Evolutionary conservation across 53 echinoderm and acorn worm genomes (phyloP).

Genomic region (Stichopus horrens): DNA sequence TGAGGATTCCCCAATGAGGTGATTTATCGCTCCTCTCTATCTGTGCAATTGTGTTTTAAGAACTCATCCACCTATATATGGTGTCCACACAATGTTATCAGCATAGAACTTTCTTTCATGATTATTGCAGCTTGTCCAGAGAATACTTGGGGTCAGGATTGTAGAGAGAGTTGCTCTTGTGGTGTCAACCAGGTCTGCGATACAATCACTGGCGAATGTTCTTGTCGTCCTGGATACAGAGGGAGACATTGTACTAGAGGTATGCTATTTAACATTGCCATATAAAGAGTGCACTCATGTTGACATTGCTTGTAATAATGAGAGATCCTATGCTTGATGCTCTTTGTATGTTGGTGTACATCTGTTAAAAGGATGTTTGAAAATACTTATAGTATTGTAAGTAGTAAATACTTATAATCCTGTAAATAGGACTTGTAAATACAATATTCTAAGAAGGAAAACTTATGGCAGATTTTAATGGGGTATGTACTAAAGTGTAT

Average conservation of each 20-base stretch:
- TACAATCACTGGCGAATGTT: slow-evolving; percentile 79
- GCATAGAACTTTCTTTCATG: neutral
- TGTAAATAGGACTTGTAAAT: too few relatives aligned
- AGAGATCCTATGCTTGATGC: neutral
- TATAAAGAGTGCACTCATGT: neutral
- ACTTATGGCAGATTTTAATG: too few relatives aligned
- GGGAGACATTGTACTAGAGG: slow-evolving; percentile 87
- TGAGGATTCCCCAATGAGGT: too few relatives aligned
- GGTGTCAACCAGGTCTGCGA: slow-evolving; percentile 74
- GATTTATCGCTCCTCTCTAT: too few relatives aligned
- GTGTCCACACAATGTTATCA: too few relatives aligned
- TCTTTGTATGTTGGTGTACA: neutral
- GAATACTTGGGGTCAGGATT: slow-evolving; percentile 79
- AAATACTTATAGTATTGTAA: neutral
- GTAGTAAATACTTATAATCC: too few relatives aligned
- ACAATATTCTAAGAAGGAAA: neutral
- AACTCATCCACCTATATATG: too few relatives aligned
- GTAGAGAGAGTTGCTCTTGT: slow-evolving; percentile 71
- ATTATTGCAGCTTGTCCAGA: slow-evolving; percentile 78
- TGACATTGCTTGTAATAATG: neutral
- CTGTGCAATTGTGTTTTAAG: too few relatives aligned
- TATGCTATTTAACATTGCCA: neutral
- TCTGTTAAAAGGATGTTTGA: neutral
- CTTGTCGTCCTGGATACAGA: slow-evolving; percentile 83
- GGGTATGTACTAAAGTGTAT: too few relatives aligned